phyloP scores from a whole-genome alignment of 2,113 vertebrate species.

The Kobus ellipsiprymnus region DNA sequence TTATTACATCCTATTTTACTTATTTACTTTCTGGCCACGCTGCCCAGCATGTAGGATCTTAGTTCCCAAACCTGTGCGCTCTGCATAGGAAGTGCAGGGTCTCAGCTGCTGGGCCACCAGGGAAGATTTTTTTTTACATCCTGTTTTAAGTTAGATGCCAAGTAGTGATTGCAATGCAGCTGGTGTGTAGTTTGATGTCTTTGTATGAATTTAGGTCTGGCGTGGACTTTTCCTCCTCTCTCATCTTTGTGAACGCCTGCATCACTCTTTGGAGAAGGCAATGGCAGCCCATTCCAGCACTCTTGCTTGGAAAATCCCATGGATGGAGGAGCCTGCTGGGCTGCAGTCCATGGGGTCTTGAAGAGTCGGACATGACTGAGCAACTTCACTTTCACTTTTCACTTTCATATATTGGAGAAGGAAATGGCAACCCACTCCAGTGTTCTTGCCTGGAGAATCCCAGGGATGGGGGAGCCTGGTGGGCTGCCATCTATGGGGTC shows the following conservation, averaged over 20 bases:
- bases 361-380: too few species aligned
- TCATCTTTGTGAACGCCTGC: not conserved
- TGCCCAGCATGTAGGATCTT: not conserved
- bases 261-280: too few species aligned
- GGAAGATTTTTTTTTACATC: not conserved
- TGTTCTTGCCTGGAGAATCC: too few species aligned
- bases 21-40: not conserved
- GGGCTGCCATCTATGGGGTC: too few species aligned
- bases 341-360: too few species aligned
- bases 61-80: not conserved
- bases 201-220: not conserved
- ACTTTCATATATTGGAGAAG: too few species aligned
- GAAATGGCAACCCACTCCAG: too few species aligned
- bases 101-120: not conserved
- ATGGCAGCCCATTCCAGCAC: too few species aligned
- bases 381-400: too few species aligned
- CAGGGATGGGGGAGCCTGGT: too few species aligned
- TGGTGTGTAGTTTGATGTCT: not conserved
- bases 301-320: too few species aligned
- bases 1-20: not conserved
- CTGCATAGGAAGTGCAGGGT: not conserved
- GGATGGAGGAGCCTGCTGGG: too few species aligned
- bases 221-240: rapidly evolving
- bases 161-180: not conserved
- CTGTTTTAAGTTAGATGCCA: not conserved